Percentiles rank a stretch among this genome's conserved stretches.
Evolutionary conservation across 2,113 vertebrate species (phyloP).

Genomic region (Cololabis saira): DNA sequence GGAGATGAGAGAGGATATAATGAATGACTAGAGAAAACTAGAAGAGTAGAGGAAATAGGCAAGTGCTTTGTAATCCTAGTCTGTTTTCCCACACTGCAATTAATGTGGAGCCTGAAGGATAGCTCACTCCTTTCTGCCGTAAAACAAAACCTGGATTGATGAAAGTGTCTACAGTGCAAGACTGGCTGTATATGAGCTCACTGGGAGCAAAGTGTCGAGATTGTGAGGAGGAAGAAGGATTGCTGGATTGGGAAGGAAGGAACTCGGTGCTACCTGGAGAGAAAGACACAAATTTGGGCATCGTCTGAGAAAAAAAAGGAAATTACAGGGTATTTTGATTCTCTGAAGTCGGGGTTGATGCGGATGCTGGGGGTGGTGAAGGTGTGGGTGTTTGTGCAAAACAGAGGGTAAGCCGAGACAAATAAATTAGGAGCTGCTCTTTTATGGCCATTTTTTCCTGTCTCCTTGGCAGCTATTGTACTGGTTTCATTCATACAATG

Average conservation of each 20-base stretch:
- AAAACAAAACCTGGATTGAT: conserved; percentile 78
- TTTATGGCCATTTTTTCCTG: conserved; percentile 63
- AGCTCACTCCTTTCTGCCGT: conserved; percentile 60
- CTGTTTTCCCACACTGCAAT: conserved; percentile 69
- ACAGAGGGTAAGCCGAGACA: conserved; percentile 42
- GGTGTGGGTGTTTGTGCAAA: conserved; percentile 29
- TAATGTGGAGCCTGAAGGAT: conserved; percentile 71
- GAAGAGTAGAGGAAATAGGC: conserved; percentile 19
- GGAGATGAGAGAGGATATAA: conserved; percentile 8
- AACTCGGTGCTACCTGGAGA: conserved; percentile 31
- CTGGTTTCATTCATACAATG: conserved; percentile 56
- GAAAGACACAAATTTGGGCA: conserved; percentile 31
- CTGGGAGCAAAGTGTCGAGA: conserved; percentile 47
- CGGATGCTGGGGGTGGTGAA: no score
- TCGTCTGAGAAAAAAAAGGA: conserved; percentile 42
- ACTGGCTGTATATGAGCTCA: conserved; percentile 40
- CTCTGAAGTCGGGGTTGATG: background rate
- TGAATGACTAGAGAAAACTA: conserved; percentile 18
- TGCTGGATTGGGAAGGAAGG: conserved; percentile 21
- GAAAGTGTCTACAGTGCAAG: conserved; percentile 59
- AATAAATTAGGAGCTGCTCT: conserved; percentile 65
- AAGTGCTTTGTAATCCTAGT: conserved; percentile 54
- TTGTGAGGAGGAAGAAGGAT: conserved; percentile 30
- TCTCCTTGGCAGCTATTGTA: conserved; percentile 75
- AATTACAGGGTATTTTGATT: conserved; percentile 44